These are phyloP conservation scores for Bactericera cockerelli DNA, from an alignment of 1,140 invertebrate genomes.

Conservation along the genomic window DNA sequence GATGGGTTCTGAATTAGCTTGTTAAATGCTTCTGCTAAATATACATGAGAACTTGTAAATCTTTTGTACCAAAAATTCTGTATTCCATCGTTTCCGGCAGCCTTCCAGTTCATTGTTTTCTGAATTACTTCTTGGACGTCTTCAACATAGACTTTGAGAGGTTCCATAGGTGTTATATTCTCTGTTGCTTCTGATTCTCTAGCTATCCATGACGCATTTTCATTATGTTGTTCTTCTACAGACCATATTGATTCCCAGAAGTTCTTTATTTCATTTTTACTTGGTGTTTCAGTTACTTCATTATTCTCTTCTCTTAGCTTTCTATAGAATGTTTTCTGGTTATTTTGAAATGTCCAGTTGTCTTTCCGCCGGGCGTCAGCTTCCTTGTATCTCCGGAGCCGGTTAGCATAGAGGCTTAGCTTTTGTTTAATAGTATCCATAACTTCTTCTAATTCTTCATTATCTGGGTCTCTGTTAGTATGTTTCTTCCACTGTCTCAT, in stretches of 20 bases:
- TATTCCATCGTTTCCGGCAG: slow-evolving; percentile 6
- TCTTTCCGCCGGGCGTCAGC: background rate
- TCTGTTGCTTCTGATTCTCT: background rate
- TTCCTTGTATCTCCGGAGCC: background rate
- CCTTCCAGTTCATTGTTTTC: slow-evolving; percentile 12
- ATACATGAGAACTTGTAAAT: slow-evolving; percentile 14
- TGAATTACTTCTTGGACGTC: background rate
- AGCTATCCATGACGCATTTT: too few relatives aligned
- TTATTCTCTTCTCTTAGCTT: background rate
- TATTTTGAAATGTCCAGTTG: background rate
- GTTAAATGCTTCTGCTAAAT: slow-evolving; percentile 1
- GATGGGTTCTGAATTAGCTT: background rate
- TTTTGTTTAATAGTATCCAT: background rate
- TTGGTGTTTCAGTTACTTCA: background rate
- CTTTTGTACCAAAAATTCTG: slow-evolving; percentile 21
- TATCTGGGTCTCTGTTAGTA: too few relatives aligned
- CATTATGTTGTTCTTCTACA: background rate
- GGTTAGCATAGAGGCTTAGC: background rate
- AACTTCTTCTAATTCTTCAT: background rate
- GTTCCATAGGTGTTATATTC: background rate
- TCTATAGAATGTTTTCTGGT: slow-evolving; percentile 6
- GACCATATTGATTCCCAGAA: background rate
- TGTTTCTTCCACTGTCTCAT: too few relatives aligned
- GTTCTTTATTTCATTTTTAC: background rate
- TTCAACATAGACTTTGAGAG: background rate